Evolutionary conservation across 1,140 invertebrate genomes (phyloP), one percentile per base, ranked within the genome.

Genomic region (Procambarus clarkii): DNA sequence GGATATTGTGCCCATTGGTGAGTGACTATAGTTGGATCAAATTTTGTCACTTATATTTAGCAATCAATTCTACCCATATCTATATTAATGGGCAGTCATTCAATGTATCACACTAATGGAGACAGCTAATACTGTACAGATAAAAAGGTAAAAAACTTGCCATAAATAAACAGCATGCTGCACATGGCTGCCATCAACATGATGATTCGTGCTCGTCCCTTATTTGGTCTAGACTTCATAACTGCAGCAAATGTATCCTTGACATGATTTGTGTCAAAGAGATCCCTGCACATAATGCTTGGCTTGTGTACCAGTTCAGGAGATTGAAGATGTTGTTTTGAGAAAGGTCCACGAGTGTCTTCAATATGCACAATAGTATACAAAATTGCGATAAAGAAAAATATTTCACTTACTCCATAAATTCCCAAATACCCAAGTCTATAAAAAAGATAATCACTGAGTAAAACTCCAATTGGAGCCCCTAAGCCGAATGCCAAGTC

Each of bases 311-410:
- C 15, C 50, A 88, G 60, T 80, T 80, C 86, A 15, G 18, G 18
- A 48, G 24, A 18, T 60, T 88, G 54, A 24, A 48, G 44, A 24
- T 80, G 77, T 9, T 79, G 46, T 69, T 60, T 79, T 46, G 86
- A 88, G 60, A 88, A 88, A 11, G 79, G 79, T 4, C 89, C 89
- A 24, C 82, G 76, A 0, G 89, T 91, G 48, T 91, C 89, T 69
- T 64, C 60, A 48, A 91, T 83, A 21, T 82, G 15, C 0, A 86
- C 11, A 46, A 91, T 24, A 13, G 71, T 50, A 45, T 91, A 91
- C 0, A 86, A 9, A 46, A 86, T 24, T 34, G 82, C 74, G 8
- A 86, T 13, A 13, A 77, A 77, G 9, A 64, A 85, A 64, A 69
- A 69, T 3, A 79, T 45, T 0, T 13, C 80, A 64, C 89, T 84